phyloP scores from a whole-genome alignment of 1,140 invertebrate species.

The Halesus radiatus region DNA sequence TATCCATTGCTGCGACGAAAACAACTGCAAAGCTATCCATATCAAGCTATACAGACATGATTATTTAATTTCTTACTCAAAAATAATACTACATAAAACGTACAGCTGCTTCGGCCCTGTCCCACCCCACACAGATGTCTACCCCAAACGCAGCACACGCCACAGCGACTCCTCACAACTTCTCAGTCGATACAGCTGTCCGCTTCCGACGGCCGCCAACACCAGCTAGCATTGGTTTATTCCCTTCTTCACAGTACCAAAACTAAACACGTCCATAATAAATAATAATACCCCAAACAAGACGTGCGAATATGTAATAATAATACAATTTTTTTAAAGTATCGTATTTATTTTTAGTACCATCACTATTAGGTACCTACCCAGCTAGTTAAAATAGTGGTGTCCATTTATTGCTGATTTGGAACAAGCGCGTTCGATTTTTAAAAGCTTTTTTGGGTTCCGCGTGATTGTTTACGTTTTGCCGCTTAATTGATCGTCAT shows the following conservation, averaged over 20 bases:
- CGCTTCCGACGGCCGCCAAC: slow-evolving; percentile 17
- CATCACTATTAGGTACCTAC: background rate
- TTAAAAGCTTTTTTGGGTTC: background rate
- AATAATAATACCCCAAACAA: no score
- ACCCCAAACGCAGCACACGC: slow-evolving; percentile 43
- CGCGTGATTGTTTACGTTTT: background rate
- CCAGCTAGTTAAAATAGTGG: background rate
- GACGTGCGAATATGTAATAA: background rate
- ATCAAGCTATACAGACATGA: no score
- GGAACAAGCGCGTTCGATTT: background rate
- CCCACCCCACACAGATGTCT: slow-evolving; percentile 40
- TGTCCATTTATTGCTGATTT: no score
- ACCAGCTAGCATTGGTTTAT: background rate
- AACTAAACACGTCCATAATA: no score
- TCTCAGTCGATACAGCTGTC: slow-evolving; percentile 47
- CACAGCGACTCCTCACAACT: background rate
- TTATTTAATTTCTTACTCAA: no score
- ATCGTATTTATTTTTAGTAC: no score
- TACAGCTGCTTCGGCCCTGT: slow-evolving; percentile 7
- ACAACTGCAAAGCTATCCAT: no score
- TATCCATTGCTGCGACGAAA: no score
- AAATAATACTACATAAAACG: background rate
- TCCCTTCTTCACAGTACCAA: background rate
- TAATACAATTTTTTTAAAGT: no score
- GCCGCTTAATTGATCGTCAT: background rate